phyloP scores from a whole-genome alignment of 1,140 invertebrate species.

The Lerema accius region DNA sequence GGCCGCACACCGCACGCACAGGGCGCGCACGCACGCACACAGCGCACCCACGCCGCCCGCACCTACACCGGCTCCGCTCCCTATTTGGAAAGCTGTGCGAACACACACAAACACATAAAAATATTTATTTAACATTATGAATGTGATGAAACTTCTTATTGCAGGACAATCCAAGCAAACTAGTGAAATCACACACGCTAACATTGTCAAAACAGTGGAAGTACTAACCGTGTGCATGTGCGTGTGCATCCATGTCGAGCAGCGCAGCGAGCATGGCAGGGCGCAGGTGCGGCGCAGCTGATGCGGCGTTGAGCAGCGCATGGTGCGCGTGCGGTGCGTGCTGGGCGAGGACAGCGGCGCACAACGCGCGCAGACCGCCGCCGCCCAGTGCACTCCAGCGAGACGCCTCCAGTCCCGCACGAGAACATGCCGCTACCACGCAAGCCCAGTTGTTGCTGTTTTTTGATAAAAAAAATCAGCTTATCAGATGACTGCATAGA shows the following conservation, averaged over 20 bases:
- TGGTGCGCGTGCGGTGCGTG: slow-evolving; percentile 47
- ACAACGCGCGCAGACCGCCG: slow-evolving; percentile 52
- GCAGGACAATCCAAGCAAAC: no score
- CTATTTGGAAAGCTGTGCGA: slow-evolving; percentile 61
- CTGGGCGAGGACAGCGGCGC: slow-evolving; percentile 49
- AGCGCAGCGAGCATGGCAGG: slow-evolving; percentile 51
- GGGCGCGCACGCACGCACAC: slow-evolving; percentile 90
- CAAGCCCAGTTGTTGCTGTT: slow-evolving; percentile 70
- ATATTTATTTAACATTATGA: no score
- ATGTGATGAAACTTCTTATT: no score
- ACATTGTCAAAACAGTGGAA: no score
- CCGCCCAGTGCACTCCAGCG: slow-evolving; percentile 49
- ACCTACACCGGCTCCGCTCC: slow-evolving; percentile 29
- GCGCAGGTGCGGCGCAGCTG: slow-evolving; percentile 49
- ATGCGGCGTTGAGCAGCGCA: slow-evolving; percentile 55
- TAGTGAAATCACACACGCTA: no score
- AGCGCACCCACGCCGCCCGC: slow-evolving; percentile 85
- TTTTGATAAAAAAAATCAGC: no score
- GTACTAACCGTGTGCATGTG: slow-evolving; percentile 59
- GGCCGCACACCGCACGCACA: slow-evolving; percentile 86
- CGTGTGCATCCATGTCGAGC: slow-evolving; percentile 60
- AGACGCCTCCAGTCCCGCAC: slow-evolving; percentile 43
- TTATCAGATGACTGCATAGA: no score
- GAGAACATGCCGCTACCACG: slow-evolving; percentile 61
- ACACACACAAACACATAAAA: slow-evolving; percentile 8